A percentile compares a stretch with the other conserved stretches of the same genome.
Evolutionary conservation across 23 tunicate species (phyloP).

Genomic region (Trididemnum miniatum): DNA sequence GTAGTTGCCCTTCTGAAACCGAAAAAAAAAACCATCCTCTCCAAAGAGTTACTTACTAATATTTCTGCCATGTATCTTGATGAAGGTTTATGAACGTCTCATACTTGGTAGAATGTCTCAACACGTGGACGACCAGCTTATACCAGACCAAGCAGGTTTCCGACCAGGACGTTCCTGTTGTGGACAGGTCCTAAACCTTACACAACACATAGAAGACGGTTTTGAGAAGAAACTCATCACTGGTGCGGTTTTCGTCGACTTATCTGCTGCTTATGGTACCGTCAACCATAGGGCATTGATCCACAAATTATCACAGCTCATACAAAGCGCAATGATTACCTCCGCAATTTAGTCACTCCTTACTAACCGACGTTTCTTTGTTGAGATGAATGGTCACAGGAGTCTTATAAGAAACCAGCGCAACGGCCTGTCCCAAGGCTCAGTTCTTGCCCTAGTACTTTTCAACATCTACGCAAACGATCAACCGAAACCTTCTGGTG

Average conservation of each 20-base stretch:
- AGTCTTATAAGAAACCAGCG: not conserved
- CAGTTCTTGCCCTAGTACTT: not conserved
- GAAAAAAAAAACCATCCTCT: not conserved
- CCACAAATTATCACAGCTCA: not conserved
- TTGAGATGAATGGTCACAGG: not conserved
- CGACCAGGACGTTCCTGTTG: constrained; percentile 20
- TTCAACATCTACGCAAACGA: not conserved
- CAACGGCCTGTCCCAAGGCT: not conserved
- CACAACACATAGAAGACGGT: constrained; percentile 19
- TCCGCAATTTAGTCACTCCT: not conserved
- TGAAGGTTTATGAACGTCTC: constrained; percentile 7
- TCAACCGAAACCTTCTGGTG: too few relatives aligned
- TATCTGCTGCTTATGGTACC: constrained; percentile 34
- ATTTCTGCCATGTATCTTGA: constrained; percentile 10
- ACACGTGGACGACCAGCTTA: not conserved
- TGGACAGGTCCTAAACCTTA: constrained; percentile 19
- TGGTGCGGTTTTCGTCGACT: constrained; percentile 29
- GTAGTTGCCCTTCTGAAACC: constrained; percentile 8
- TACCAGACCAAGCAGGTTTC: constrained; percentile 36
- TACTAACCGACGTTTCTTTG: not conserved
- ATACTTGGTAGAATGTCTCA: constrained; percentile 1
- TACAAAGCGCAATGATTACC: not conserved
- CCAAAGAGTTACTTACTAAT: constrained; percentile 16
- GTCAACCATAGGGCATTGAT: constrained; percentile 15
- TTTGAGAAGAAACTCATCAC: constrained; percentile 10